Evolutionary conservation across 2,888 invertebrate species (phyloP).

Genomic region (Platycnemis pennipes): DNA sequence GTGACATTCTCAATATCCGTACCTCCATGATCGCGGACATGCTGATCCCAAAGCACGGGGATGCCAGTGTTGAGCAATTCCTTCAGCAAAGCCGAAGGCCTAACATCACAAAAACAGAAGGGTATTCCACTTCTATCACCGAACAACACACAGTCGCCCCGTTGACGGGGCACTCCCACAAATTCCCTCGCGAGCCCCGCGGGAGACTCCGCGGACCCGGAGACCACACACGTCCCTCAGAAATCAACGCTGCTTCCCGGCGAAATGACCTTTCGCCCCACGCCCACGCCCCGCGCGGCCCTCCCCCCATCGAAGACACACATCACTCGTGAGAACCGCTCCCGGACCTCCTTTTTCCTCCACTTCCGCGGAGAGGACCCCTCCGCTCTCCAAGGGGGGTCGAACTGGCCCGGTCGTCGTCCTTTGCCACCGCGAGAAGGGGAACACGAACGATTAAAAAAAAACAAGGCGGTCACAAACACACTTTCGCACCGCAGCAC

Average conservation of each 20-base stretch:
- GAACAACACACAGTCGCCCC: conserved; percentile 31
- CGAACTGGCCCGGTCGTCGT: not conserved
- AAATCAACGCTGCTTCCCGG: conserved; percentile 33
- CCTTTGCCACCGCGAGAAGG: not conserved
- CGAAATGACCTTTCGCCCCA: conserved; percentile 39
- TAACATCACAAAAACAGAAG: conserved; percentile 44
- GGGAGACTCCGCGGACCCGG: not conserved
- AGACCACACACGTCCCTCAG: conserved; percentile 46
- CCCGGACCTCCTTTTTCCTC: not conserved
- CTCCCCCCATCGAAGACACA: conserved; percentile 53
- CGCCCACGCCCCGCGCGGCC: conserved; percentile 57
- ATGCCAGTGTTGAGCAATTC: conserved; percentile 55
- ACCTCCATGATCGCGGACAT: conserved; percentile 65
- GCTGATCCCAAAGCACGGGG: conserved; percentile 66
- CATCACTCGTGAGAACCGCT: not conserved
- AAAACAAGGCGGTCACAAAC: not conserved
- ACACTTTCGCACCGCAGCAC: not conserved
- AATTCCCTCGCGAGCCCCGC: not conserved
- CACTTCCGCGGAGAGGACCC: not conserved
- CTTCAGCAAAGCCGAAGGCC: conserved; percentile 61
- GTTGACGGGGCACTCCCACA: not conserved
- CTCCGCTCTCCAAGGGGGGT: not conserved
- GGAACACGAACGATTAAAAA: not conserved
- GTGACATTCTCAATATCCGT: not conserved
- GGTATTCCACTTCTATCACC: not conserved